Conservation (phyloP, 2,113 vertebrate genomes). For the Istiophorus platypterus region DNA sequence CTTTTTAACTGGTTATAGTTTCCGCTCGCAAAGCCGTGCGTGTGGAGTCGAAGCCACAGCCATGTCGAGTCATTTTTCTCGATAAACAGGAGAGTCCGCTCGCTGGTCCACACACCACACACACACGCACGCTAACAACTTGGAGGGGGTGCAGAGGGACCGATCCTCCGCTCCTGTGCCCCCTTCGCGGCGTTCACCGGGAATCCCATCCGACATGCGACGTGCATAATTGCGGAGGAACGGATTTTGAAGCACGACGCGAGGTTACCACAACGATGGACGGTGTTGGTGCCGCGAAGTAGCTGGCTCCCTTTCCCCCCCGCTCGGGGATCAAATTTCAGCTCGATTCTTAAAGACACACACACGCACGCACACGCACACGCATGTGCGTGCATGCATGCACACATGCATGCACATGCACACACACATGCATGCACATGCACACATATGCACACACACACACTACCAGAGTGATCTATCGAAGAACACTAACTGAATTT, state of each 20-base stretch:
- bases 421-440: no score
- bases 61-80: slow-evolving; percentile 65
- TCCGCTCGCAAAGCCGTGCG: slow-evolving; percentile 34
- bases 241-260: slow-evolving; percentile 67
- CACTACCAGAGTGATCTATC: slow-evolving; percentile 8
- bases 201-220: slow-evolving; percentile 17
- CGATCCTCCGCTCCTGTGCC: not conserved
- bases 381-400: no score
- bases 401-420: slow-evolving; percentile 30
- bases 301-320: slow-evolving; percentile 20
- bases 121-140: slow-evolving; percentile 30
- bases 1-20: slow-evolving; percentile 61
- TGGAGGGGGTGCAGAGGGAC: not conserved
- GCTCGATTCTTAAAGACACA: slow-evolving; percentile 80
- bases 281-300: not conserved
- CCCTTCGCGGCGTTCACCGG: slow-evolving; percentile 33
- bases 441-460: not conserved
- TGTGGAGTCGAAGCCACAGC: slow-evolving; percentile 47
- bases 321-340: slow-evolving; percentile 73
- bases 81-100: slow-evolving; percentile 54
- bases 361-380: slow-evolving; percentile 7
- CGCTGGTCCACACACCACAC: not conserved
- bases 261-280: slow-evolving; percentile 56
- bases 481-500: slow-evolving; percentile 32
- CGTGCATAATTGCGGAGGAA: slow-evolving; percentile 61